Base-by-base conservation (phyloP, 2,113 vertebrate species). In the Probosciger aterrimus region DNA sequence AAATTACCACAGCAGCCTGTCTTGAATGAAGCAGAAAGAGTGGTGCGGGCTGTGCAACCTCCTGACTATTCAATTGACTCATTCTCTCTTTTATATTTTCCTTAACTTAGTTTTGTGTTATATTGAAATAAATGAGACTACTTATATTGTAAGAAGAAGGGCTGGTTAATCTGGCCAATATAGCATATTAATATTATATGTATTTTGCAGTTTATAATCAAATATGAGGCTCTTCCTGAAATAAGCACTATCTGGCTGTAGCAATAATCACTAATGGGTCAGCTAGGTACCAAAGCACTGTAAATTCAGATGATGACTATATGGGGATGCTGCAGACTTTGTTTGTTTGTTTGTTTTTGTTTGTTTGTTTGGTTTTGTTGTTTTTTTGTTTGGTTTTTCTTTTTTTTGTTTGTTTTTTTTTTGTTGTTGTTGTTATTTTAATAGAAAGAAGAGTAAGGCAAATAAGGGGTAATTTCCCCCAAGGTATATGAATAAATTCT, bases 191-290 rank as follows among this genome's bases (percentile, higher is more conserved):
- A 95, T 86, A 92, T 82, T 76, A 78, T 73, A 53, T 59, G 52
- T 84, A 75, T 74, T 80, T 37, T 46, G 90, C 15, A 22, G 49
- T 89, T 93, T 69, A 69, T 91, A 88, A 87, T 82, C 18, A 89
- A 91, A 85, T 89, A 76, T 28, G 62, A 69, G 76, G 52, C 14
- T 92, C 5, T 74, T 91, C 71, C 46, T 83, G 94, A 94, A 93
- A 90, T 80, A 94, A 95, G 59, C 71, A 78, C 79, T 93, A 16
- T 60, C 49, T 95, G 86, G 24, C 50, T 86, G 64, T 22, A 92
- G 67, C 67, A 73, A 88, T 93, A 82, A 74, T 60, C 79, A 37
- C 75, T 94, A 95, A 79, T 83, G 46, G 68, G 79, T 77, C 90
- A 81, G 16, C 63, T 81, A 82, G 37, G 71, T 88, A 74, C 49